These are phyloP conservation scores for Cnemophilus loriae DNA, from an alignment of 2,113 vertebrate species.

Conservation along the genomic window DNA sequence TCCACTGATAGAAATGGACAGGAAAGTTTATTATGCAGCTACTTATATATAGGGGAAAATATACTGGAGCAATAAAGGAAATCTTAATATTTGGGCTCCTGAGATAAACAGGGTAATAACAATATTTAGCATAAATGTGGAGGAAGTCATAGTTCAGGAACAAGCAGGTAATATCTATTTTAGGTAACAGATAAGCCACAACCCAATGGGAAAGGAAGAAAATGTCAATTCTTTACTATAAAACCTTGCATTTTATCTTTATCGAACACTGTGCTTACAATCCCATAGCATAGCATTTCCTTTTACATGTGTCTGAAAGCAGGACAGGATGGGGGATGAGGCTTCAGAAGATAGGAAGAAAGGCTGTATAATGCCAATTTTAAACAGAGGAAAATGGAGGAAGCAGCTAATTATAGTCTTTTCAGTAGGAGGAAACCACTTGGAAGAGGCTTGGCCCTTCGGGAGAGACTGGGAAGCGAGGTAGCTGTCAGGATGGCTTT, in stretches of 20 bases:
- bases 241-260: not conserved
- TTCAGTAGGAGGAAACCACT: slow-evolving; percentile 15
- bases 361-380: not conserved
- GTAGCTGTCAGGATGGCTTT: slow-evolving; percentile 24
- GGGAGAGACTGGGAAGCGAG: not conserved
- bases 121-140: not conserved
- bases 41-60: not conserved
- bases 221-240: not conserved
- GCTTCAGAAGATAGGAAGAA: not conserved
- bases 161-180: not conserved
- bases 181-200: not conserved
- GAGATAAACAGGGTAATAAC: not conserved
- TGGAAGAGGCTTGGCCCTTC: not conserved
- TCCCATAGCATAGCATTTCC: not conserved
- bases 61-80: not conserved
- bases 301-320: not conserved
- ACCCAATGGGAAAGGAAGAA: not conserved
- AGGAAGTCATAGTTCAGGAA: not conserved
- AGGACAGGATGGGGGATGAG: not conserved
- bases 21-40: not conserved
- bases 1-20: not conserved
- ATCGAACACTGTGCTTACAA: not conserved
- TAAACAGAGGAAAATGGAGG: not conserved
- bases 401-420: slow-evolving; percentile 47
- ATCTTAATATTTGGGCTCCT: not conserved